Conservation (phyloP, 2,888 invertebrate genomes). For the Macrophya annulata region DNA sequence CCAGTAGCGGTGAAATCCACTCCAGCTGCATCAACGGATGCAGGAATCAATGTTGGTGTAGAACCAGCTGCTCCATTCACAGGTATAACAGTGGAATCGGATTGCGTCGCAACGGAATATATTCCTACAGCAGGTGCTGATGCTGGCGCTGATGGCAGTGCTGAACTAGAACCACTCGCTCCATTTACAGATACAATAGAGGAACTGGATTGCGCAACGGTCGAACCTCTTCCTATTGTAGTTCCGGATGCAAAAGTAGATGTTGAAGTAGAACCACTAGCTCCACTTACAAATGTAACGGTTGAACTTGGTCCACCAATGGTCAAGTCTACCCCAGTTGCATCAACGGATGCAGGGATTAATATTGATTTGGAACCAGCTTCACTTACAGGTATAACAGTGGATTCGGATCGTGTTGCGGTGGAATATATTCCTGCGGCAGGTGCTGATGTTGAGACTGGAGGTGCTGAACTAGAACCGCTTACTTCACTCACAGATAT, state of each 20-base stretch:
- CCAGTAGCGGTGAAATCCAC: neutral
- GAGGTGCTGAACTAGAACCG: no score
- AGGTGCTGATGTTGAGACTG: neutral
- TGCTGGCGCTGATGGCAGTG: neutral
- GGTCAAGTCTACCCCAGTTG: neutral
- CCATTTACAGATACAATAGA: neutral
- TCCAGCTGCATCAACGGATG: no score
- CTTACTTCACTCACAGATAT: neutral
- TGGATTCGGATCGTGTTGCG: neutral
- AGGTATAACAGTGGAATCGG: neutral
- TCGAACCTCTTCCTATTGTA: neutral
- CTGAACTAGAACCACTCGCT: neutral
- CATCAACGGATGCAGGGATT: neutral
- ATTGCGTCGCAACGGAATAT: neutral
- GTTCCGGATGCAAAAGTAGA: neutral
- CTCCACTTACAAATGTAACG: neutral
- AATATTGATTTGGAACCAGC: neutral
- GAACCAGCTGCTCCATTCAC: neutral
- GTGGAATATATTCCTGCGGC: neutral
- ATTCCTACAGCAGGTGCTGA: neutral
- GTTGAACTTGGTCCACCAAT: neutral
- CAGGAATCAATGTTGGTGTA: no score
- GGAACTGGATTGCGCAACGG: neutral
- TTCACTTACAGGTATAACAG: neutral
- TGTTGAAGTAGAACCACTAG: neutral